These are phyloP conservation scores for Formica selysi DNA, from an alignment of 1,140 invertebrate genomes.

Conservation along the genomic window DNA sequence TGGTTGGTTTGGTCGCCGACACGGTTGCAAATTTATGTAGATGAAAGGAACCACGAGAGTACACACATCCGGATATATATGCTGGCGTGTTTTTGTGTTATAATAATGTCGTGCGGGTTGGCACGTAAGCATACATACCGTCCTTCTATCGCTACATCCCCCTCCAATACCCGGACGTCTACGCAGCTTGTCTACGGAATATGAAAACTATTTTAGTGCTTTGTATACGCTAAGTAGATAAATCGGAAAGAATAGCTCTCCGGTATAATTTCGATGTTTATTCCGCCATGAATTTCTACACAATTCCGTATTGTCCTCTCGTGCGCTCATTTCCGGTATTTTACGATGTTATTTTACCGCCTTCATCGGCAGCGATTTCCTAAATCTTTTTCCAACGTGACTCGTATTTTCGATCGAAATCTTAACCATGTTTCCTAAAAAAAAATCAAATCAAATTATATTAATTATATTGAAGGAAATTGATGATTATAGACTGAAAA, in stretches of 20 bases:
- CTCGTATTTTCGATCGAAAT: constrained; percentile 1
- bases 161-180: not conserved
- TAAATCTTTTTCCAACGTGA: not conserved
- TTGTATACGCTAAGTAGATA: not conserved
- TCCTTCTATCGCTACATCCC: not conserved
- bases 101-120: not conserved
- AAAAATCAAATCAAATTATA: not conserved
- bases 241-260: not conserved
- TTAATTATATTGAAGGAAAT: constrained; percentile 1
- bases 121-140: not conserved
- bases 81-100: constrained; percentile 3
- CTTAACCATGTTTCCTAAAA: no score
- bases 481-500: not conserved
- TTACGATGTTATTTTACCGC: no score
- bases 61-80: constrained; percentile 22
- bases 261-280: constrained; percentile 9
- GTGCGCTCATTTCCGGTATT: no score
- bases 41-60: not conserved
- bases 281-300: not conserved
- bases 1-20: constrained; percentile 18
- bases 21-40: constrained; percentile 41
- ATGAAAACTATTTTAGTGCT: not conserved
- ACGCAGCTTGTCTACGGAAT: not conserved
- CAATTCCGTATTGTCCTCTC: constrained; percentile 19
- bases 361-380: no score